Percentiles rank a stretch among this genome's conserved stretches.
Conservation (phyloP, 2,888 invertebrate genomes). For the Notodonta dromedarius region DNA sequence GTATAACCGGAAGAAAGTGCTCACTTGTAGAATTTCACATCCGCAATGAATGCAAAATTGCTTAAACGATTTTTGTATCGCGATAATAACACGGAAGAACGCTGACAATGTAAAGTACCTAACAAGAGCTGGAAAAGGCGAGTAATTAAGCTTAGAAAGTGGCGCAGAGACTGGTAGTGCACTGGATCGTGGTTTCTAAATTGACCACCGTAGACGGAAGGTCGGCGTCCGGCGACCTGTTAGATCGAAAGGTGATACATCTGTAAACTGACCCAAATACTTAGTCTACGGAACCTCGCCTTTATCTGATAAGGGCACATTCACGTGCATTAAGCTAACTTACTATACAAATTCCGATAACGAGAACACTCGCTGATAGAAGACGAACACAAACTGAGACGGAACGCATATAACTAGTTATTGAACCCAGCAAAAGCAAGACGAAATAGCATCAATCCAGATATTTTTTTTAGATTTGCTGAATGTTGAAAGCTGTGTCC, state of each 20-base stretch:
- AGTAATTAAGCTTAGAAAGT: conserved; percentile 77
- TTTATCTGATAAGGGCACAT: conserved; percentile 31
- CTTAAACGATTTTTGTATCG: conserved; percentile 50
- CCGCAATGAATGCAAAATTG: conserved; percentile 37
- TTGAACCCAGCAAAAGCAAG: too few relatives aligned
- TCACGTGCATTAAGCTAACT: conserved; percentile 12
- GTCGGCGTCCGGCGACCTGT: conserved; percentile 50
- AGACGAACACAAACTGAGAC: too few relatives aligned
- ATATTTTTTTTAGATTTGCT: too few relatives aligned
- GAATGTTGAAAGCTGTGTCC: too few relatives aligned
- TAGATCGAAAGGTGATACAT: conserved; percentile 33
- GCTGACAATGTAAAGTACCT: conserved; percentile 65
- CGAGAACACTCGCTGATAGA: neutral
- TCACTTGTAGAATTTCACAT: conserved; percentile 25
- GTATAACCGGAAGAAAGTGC: conserved; percentile 14
- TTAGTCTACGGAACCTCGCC: conserved; percentile 17
- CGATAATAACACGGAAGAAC: conserved; percentile 71
- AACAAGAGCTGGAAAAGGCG: conserved; percentile 64
- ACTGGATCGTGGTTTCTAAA: conserved; percentile 67
- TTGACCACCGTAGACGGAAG: conserved; percentile 56
- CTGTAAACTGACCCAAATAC: conserved; percentile 35
- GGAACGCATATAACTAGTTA: too few relatives aligned
- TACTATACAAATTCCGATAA: conserved; percentile 12
- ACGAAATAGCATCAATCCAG: too few relatives aligned
- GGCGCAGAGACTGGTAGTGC: conserved; percentile 60